Conservation (phyloP, 2,113 vertebrate species). For the Amphiprion ocellaris region DNA sequence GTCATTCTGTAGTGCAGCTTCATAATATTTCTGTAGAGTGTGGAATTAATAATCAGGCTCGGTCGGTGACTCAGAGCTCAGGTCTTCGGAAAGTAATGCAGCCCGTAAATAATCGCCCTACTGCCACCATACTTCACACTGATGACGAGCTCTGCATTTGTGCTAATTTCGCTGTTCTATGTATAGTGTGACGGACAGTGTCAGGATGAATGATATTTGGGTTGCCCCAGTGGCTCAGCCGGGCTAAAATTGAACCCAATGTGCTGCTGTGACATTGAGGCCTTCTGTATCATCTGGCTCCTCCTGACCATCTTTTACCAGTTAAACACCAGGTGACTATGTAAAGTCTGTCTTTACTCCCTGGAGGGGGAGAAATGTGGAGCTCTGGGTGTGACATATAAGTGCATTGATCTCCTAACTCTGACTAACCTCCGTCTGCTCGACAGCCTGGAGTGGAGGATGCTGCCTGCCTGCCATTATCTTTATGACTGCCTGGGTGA, state of each 20-base stretch:
- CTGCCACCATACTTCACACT: slow-evolving; percentile 76
- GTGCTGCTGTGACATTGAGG: slow-evolving; percentile 45
- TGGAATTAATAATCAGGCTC: slow-evolving; percentile 76
- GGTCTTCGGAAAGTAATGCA: slow-evolving; percentile 75
- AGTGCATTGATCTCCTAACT: slow-evolving; percentile 70
- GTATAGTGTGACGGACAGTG: slow-evolving; percentile 75
- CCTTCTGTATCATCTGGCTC: slow-evolving; percentile 43
- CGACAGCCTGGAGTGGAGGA: slow-evolving; percentile 58
- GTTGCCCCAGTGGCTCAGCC: slow-evolving; percentile 62
- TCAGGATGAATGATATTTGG: slow-evolving; percentile 72
- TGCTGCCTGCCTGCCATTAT: slow-evolving; percentile 65
- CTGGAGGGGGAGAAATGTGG: slow-evolving; percentile 59
- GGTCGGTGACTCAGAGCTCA: slow-evolving; percentile 76
- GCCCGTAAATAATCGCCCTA: slow-evolving; percentile 74
- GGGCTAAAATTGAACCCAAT: slow-evolving; percentile 51
- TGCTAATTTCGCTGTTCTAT: slow-evolving; percentile 77
- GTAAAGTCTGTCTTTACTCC: slow-evolving; percentile 65
- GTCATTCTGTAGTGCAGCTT: slow-evolving; percentile 66
- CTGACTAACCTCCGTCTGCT: slow-evolving; percentile 65
- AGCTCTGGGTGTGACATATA: slow-evolving; percentile 66
- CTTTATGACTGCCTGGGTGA: slow-evolving; percentile 63
- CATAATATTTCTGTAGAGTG: slow-evolving; percentile 74
- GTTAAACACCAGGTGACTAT: slow-evolving; percentile 61
- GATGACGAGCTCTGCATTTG: slow-evolving; percentile 69
- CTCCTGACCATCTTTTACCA: slow-evolving; percentile 24